These are phyloP conservation scores for Germaria angustata DNA, from an alignment of 2,888 invertebrate genomes.

Conservation along the genomic window DNA sequence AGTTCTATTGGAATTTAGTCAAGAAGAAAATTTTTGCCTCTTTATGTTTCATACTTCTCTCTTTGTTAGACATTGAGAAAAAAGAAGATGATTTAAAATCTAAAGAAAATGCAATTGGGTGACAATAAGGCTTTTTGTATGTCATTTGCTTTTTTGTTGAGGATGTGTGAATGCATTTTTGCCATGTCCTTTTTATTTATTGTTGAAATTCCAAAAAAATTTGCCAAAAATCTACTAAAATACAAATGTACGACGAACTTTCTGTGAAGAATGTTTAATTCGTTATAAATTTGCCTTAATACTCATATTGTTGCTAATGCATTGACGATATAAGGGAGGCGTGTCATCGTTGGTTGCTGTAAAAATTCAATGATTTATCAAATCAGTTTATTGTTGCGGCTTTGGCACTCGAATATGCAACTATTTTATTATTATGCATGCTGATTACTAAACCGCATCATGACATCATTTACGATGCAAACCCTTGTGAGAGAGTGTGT, in stretches of 20 bases:
- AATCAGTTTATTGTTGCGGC: conserved; percentile 58
- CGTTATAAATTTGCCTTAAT: background rate
- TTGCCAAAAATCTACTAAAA: conserved; percentile 2
- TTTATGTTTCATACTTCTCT: background rate
- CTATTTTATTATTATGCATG: conserved; percentile 57
- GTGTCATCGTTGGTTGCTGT: conserved; percentile 8
- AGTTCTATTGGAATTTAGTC: conserved; percentile 45
- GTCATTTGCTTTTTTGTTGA: background rate
- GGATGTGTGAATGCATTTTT: conserved; percentile 28
- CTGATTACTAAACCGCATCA: conserved; percentile 59
- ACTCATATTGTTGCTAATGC: background rate
- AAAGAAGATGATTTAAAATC: background rate
- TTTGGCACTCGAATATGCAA: conserved; percentile 52
- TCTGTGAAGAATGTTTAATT: background rate
- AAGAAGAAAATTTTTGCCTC: conserved; percentile 51
- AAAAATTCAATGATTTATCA: conserved; percentile 58
- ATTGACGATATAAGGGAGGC: background rate
- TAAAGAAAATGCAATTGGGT: conserved; percentile 48
- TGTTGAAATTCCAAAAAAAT: conserved; percentile 13
- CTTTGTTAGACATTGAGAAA: background rate
- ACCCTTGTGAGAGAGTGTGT: conserved; percentile 7
- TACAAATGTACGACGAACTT: no score
- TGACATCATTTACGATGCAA: conserved; percentile 44
- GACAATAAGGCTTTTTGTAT: conserved; percentile 49
- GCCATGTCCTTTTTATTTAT: background rate